Evolutionary conservation across 2,113 vertebrate species (phyloP).

Genomic region (Semicossyphus pulcher): DNA sequence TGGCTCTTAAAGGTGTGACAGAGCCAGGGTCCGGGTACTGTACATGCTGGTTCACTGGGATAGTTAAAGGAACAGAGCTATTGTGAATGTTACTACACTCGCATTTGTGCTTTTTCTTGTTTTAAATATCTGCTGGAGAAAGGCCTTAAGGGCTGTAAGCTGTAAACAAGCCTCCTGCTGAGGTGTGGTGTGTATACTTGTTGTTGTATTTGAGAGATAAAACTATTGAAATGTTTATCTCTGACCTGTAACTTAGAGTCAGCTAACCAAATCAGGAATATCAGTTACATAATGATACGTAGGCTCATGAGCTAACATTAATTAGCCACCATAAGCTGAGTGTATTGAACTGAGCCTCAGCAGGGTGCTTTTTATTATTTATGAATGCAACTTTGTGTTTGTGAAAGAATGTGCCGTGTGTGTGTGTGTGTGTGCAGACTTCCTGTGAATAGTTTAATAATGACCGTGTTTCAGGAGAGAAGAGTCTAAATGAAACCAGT

Average conservation of each 20-base stretch:
- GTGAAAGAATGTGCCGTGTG: neutral
- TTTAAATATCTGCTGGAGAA: neutral
- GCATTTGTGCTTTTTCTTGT: neutral
- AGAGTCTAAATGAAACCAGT: slow-evolving; percentile 31
- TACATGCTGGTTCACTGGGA: neutral
- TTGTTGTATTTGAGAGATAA: neutral
- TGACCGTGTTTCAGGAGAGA: slow-evolving; percentile 8
- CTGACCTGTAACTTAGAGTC: neutral
- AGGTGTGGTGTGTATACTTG: neutral
- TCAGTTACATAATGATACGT: neutral
- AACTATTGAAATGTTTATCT: neutral
- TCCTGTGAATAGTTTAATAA: slow-evolving; percentile 1
- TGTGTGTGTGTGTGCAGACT: neutral
- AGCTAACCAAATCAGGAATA: neutral
- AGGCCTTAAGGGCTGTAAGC: neutral
- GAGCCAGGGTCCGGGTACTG: neutral
- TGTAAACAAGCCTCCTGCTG: neutral
- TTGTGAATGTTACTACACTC: neutral
- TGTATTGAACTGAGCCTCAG: neutral
- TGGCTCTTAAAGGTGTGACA: neutral
- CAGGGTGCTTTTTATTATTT: slow-evolving; percentile 2
- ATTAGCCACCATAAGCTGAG: neutral
- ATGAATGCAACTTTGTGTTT: neutral
- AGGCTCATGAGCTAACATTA: neutral
- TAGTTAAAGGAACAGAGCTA: neutral